Evolutionary conservation across 1,140 invertebrate species (phyloP).

Genomic region (Musca vetustissima): DNA sequence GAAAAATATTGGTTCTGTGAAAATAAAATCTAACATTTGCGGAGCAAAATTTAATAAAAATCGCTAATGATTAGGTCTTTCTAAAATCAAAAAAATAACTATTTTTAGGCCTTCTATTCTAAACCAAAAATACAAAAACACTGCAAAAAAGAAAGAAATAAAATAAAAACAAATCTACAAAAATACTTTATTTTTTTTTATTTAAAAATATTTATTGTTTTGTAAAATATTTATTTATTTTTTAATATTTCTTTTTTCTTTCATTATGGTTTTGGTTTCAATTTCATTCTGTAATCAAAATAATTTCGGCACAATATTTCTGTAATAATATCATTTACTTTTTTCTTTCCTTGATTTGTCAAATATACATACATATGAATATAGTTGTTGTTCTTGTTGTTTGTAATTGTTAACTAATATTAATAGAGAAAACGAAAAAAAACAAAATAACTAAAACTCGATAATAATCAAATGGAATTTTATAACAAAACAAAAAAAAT

Average conservation of each 20-base stretch:
- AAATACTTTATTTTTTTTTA: background rate
- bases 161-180: conserved; percentile 9
- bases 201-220: background rate
- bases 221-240: background rate
- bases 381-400: conserved; percentile 22
- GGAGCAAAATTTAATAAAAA: background rate
- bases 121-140: conserved; percentile 4
- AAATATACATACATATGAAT: conserved; percentile 16
- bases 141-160: conserved; percentile 10
- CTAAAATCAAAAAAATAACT: background rate
- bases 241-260: background rate
- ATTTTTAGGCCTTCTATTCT: background rate
- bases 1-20: background rate
- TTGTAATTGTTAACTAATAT: conserved; percentile 19
- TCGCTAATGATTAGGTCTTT: background rate
- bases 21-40: background rate
- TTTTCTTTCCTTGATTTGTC: background rate
- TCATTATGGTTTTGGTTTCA: background rate
- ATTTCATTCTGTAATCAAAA: background rate
- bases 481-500: conserved; percentile 1
- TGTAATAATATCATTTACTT: background rate
- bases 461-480: background rate
- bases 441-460: background rate
- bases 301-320: conserved; percentile 17
- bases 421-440: background rate